Base-by-base conservation (phyloP, 1,140 invertebrate species). In the Brachionus angularis region DNA sequence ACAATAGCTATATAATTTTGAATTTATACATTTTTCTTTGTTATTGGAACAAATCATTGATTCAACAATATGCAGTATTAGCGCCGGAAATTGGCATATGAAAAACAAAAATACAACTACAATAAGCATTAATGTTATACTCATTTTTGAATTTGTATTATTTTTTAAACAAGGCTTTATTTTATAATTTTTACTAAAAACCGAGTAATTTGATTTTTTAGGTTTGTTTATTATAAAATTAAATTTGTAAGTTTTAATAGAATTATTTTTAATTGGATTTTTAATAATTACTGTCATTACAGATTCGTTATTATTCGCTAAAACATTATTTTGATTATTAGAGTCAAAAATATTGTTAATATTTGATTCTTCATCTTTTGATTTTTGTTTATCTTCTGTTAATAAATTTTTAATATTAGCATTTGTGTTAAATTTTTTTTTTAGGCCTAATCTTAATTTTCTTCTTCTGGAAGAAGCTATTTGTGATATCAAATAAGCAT, bases 41-140 rank as follows among this genome's bases (percentile, higher is more conserved):
- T 67, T 34, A 21, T 29, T 47, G 18, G 62, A 46, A n/a, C 62
- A 67, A 18, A 47, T 29, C 21, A 33, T 64, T 27, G 46, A 34
- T 39, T 69, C 25, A 25, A 69, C 8, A 18, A 70, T 33, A 18
- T 70, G 46, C 29, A 50, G 31, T 12, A 52, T 52, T 16, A 70
- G 29, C 31, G 25, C 33, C 31, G 61, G 61, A 67, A 67, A 67
- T 34, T 42, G 61, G 36, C 61, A 67, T 10, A 67, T 67, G 34
- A 67, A 67, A 27, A 67, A 67, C 25, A 67, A 49, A 42, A 46
- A 67, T 29, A 67, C 61, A 39, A 67, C 61, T 0, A 18, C 61
- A 16, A 67, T 49, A 10, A 67, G 36, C 61, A 67, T 67, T 1
- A 67, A 16, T 16, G 61, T 67, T 8, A 67, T 44, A 21, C 39